phyloP scores from a whole-genome alignment of 2,888 invertebrate genomes.

The Drosophila mettleri region DNA sequence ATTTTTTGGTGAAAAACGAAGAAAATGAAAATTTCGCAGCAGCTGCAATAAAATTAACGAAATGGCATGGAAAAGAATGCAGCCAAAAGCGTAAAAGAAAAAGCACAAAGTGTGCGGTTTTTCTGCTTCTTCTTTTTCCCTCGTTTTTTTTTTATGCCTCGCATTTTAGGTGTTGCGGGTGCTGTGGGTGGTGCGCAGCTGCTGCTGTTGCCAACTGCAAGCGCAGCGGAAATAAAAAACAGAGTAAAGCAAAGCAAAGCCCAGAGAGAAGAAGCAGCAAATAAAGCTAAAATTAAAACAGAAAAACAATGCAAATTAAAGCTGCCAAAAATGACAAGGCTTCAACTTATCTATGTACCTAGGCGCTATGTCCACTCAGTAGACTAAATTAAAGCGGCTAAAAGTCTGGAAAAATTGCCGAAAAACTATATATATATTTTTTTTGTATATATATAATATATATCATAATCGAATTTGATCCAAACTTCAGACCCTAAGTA shows the following conservation, averaged over 20 bases:
- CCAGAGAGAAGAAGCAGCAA: not conserved
- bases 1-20: conserved; percentile 1
- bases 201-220: conserved; percentile 68
- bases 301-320: conserved; percentile 60
- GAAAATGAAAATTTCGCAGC: conserved; percentile 48
- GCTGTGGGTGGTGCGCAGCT: conserved; percentile 10
- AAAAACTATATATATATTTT: too few relatives aligned
- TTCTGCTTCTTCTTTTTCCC: too few relatives aligned
- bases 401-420: not conserved
- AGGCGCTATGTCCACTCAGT: not conserved
- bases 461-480: too few relatives aligned
- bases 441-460: too few relatives aligned
- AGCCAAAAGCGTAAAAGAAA: conserved; percentile 38
- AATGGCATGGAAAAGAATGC: conserved; percentile 63
- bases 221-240: conserved; percentile 53
- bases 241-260: conserved; percentile 5
- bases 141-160: conserved; percentile 36
- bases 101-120: conserved; percentile 47
- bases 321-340: conserved; percentile 66
- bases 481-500: too few relatives aligned
- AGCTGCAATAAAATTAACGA: conserved; percentile 68
- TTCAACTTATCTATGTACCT: conserved; percentile 22
- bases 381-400: not conserved
- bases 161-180: conserved; percentile 20
- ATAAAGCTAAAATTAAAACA: not conserved